Base-by-base conservation (phyloP, 1,140 invertebrate genomes). In the Apis laboriosa region DNA sequence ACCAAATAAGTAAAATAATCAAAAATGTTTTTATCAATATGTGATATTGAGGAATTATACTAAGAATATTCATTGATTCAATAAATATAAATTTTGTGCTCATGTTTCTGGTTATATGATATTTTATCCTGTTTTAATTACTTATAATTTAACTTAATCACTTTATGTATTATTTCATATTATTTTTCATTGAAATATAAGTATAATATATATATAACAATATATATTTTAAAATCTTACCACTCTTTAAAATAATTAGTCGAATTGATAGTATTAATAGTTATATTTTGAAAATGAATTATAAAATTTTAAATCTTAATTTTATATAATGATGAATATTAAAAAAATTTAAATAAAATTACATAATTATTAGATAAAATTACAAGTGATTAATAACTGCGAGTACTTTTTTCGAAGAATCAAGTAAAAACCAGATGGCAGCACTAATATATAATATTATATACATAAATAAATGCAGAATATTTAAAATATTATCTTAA, bases 1-100 rank as follows among this genome's bases (percentile, higher is more conserved):
- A 93, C 94, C 96, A 96, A 2, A 95, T 80, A 19, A 96, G 93
- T 94, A 95, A 95, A 3, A 96, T 60, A 11, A 96, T 90, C 13
- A 96, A 87, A 63, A 96, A 90, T 43, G 91, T 93, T 91, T 96
- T 95, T 49, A 96, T 89, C 12, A 96, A 79, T 11, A 95, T 90
- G 90, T 97, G 95, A 90, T 96, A 96, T 21, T 93, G 90, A 28
- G 91, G 91, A 76, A 93, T 91, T 19, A 88, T 91, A 21, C 84
- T 86, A n/a, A 93, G 72, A 77, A 93, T 90, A 49, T 93, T 91
- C 60, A 93, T 90, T 1, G 93, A 92, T 68, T 94, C 89, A 24
- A 92, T 72, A 67, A 92, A 92, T 61, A 92, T 55, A 51, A 91
- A 92, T 68, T 90, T 91, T 21, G 86, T 74, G 43, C 72, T 90